Percentiles rank a stretch among this genome's conserved stretches.
These are phyloP conservation scores for Atrina japonica DNA, from an alignment of 2,888 invertebrate genomes.

Conservation along the genomic window DNA sequence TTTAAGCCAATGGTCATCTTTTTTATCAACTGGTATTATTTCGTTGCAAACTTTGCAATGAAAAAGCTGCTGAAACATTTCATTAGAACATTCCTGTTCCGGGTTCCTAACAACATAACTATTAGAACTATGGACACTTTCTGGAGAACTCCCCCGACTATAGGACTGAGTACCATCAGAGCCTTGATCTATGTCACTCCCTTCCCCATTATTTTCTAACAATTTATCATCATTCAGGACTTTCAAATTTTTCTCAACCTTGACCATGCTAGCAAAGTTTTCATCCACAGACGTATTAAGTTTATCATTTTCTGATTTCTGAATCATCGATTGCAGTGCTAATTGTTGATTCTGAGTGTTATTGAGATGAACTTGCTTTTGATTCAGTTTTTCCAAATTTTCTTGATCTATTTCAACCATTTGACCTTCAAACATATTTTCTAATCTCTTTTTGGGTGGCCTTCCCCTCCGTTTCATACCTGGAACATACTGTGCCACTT, in stretches of 20 bases:
- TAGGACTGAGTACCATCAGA: constrained; percentile 17
- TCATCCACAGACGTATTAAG: neutral
- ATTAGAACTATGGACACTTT: neutral
- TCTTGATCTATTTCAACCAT: constrained; percentile 43
- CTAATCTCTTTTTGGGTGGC: constrained; percentile 39
- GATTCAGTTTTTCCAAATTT: constrained; percentile 43
- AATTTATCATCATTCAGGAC: neutral
- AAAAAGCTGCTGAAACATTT: constrained; percentile 67
- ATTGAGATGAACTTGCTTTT: neutral
- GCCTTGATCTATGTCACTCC: neutral
- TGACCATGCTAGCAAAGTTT: too few species aligned
- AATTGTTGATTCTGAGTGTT: too few species aligned
- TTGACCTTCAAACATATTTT: constrained; percentile 41
- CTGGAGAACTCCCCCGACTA: constrained; percentile 12
- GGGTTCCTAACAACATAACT: neutral
- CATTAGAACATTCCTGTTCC: constrained; percentile 18
- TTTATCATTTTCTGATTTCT: neutral
- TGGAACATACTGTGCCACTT: constrained; percentile 32
- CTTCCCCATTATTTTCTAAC: neutral
- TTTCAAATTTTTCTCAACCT: neutral
- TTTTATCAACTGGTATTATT: constrained; percentile 63
- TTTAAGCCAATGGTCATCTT: constrained; percentile 58
- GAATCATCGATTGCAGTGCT: constrained; percentile 1
- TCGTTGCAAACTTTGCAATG: constrained; percentile 70
- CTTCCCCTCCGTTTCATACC: constrained; percentile 44